A percentile compares a stretch with the other conserved stretches of the same genome.
These are phyloP conservation scores for Vespertilio murinus DNA, from an alignment of 2,797 vertebrate species.

Conservation along the genomic window DNA sequence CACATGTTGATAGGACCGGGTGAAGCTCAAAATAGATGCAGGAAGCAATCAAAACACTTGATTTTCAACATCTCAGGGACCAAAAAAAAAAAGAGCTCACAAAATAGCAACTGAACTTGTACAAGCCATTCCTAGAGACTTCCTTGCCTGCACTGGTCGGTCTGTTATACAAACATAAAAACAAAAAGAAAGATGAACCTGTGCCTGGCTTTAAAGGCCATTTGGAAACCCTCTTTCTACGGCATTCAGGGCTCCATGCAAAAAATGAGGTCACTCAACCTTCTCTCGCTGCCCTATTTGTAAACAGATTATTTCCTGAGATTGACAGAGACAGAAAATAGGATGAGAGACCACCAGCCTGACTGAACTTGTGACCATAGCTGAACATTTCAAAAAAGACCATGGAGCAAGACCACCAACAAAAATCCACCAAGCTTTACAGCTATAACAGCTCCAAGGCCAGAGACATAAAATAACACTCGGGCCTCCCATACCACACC, in stretches of 20 bases:
- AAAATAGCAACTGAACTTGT: background rate
- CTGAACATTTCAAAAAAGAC: background rate
- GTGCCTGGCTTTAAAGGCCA: background rate
- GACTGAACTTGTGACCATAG: background rate
- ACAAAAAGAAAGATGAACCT: background rate
- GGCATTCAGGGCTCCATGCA: background rate
- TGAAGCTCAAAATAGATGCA: background rate
- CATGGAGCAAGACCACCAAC: background rate
- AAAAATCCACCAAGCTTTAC: background rate
- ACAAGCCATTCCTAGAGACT: background rate
- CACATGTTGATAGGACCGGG: background rate
- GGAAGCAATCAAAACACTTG: background rate
- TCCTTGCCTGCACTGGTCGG: background rate
- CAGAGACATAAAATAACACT: background rate
- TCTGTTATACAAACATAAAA: background rate
- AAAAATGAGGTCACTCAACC: background rate
- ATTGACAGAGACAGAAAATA: background rate
- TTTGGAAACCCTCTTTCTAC: background rate
- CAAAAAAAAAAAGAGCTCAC: background rate
- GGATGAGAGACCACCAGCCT: background rate
- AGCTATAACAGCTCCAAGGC: background rate
- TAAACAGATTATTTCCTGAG: background rate
- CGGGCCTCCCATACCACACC: background rate
- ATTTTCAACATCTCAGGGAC: background rate
- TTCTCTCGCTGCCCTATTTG: background rate